Base-by-base conservation (phyloP, 1,140 invertebrate species). In the Pygmarrhopalites habei region DNA sequence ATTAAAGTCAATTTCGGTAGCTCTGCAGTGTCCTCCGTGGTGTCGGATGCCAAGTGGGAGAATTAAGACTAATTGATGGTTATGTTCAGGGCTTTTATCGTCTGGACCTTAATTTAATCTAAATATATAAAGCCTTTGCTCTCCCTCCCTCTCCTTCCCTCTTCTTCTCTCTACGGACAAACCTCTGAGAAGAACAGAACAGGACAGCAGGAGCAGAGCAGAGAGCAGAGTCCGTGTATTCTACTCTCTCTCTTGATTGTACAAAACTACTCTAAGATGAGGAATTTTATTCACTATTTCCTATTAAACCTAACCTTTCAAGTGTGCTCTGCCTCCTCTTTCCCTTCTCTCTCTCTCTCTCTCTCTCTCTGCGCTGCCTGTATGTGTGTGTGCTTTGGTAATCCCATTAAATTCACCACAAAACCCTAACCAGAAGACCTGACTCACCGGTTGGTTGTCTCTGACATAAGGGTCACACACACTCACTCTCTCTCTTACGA, bases 61-160 rank as follows among this genome's bases (percentile, higher is more conserved):
- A 69, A 69, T 69, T 69, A 69, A 69, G 61, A 69, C 64, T 69
- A 69, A 69, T 69, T 69, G 67, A 69, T 69, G 67, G 67, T 66
- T 69, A 69, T 68, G 66, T 68, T 68, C 66, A 46, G 58, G 59
- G 62, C 66, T 68, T 67, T 68, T 68, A 68, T 68, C 66, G 66
- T 64, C 62, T 58, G 35, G 60, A 64, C 62, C 58, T 64, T 68
- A 68, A 68, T 68, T 68, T 68, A 68, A 68, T 68, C 66, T 68
- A 68, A 68, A 68, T 68, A 68, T 64, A 64, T 62, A 68, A 61
- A 60, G 53, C 53, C 47, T 59, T 29, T n/a, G n/a, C n/a, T n/a
- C n/a, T n/a, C n/a, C n/a, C n/a, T n/a, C n/a, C n/a, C 49, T 55
- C 49, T 62, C 60, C 35, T 51, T 28, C 26, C n/a, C 58, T 49